A percentile compares a stretch with the other conserved stretches of the same genome.
Conservation (phyloP, 1,140 invertebrate genomes). For the Trypoxylus dichotomus region DNA sequence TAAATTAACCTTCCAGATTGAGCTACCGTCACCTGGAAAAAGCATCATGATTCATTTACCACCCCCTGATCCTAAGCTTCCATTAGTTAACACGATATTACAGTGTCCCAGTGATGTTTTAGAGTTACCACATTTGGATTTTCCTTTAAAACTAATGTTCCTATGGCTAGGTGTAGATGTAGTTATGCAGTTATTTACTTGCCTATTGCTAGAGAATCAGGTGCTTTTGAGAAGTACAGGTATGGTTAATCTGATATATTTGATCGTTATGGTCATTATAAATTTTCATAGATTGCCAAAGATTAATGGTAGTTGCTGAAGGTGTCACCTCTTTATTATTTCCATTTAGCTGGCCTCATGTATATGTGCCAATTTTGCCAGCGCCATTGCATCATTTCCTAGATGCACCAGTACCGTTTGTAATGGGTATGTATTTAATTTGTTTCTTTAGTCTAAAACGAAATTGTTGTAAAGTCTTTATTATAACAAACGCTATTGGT, state of each 20-base stretch:
- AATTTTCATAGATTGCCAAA: slow-evolving; percentile 79
- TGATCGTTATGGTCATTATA: not conserved
- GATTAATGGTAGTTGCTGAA: slow-evolving; percentile 96
- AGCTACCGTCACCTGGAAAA: slow-evolving; percentile 83
- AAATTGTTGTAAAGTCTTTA: not conserved
- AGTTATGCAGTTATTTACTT: slow-evolving; percentile 92
- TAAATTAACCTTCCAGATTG: slow-evolving; percentile 65
- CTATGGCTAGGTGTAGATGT: slow-evolving; percentile 84
- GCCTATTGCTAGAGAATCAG: slow-evolving; percentile 95
- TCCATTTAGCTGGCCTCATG: slow-evolving; percentile 97
- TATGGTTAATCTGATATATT: slow-evolving; percentile 50
- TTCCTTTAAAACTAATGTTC: slow-evolving; percentile 87
- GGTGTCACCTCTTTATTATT: slow-evolving; percentile 87
- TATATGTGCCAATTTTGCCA: slow-evolving; percentile 98
- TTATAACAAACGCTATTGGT: too few species aligned
- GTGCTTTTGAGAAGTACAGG: slow-evolving; percentile 89
- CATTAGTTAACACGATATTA: slow-evolving; percentile 68
- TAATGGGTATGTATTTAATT: slow-evolving; percentile 79
- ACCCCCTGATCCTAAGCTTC: slow-evolving; percentile 70
- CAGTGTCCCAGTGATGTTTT: slow-evolving; percentile 70
- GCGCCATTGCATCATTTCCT: slow-evolving; percentile 94
- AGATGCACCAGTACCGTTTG: slow-evolving; percentile 98
- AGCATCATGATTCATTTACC: slow-evolving; percentile 82
- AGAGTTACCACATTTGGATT: slow-evolving; percentile 93
- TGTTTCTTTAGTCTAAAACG: not conserved